Base-by-base conservation (phyloP, 2,797 vertebrate genomes). In the Ptychadena robeensis region DNA sequence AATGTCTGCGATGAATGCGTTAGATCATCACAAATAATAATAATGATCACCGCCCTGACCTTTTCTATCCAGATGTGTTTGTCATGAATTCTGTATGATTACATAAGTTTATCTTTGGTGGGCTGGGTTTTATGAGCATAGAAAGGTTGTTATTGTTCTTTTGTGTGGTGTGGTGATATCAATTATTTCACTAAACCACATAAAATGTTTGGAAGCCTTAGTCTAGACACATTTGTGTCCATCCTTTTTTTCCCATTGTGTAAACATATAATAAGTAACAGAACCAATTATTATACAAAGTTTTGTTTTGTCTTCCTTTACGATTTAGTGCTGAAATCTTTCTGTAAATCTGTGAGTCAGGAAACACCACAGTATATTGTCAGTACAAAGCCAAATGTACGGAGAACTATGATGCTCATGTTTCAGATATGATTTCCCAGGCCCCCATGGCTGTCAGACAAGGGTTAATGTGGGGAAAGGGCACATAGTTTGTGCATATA, bases 141-240 rank as follows among this genome's bases (percentile, higher is more conserved):
- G 25, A 65, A 40, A 76, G 15, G 30, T 31, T n/a, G 11, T 18
- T 66, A 9, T 2, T 30, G 30, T 25, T 28, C 10, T 63, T 66
- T 66, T 18, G 34, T 32, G n/a, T 18, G 64, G n/a, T 1, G 30
- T 34, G 10, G 7, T 66, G 79, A 81, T 87, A 87, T 88, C 88
- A 73, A 83, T 86, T 83, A 70, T 30, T 63, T 82, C 83, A 66
- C 28, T 80, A 85, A 87, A 73, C 40, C 78, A 14, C 18, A 4
- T 22, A 6, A 22, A 18, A 48, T 48, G 85, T 86, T 83, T 86
- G 83, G 85, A 48, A 64, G 74, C 35, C 30, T 32, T 87, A 0
- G 0, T 87, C 86, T 86, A 72, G 27, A 86, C 83, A 86, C 79
- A 57, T 86, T 88, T 87, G 63, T 76, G 71, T 59, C 87, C 78